Evolutionary conservation across 1,140 invertebrate genomes (phyloP), one percentile per base, ranked within the genome.

Genomic region (Drosophila seguyi): DNA sequence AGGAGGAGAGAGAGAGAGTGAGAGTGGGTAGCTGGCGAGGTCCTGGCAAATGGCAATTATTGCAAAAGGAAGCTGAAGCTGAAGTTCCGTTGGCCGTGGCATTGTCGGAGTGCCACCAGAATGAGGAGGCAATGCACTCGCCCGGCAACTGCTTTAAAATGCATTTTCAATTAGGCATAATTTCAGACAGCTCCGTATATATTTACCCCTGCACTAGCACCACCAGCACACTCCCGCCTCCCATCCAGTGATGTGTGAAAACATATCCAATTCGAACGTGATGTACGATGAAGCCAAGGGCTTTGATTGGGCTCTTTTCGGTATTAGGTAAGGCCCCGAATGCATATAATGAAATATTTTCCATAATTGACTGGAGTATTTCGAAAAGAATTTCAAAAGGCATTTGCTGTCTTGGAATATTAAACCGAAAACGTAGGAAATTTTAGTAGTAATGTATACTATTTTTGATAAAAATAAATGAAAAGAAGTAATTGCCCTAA

Each of bases 101-200:
- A 83, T 76, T 87, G 83, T 39, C 62, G 62, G 56, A 52, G 29
- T 31, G 45, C 16, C 52, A n/a, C 29, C 50, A 29, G n/a, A 31
- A 50, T 36, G 41, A 58, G 45, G 25, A 34, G 47, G 16, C 27
- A 16, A 34, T 27, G 44, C 77, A 79, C 61, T 65, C 71, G 75
- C 67, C 60, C 61, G 75, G 61, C 56, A 84, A 67, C 73, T 79
- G 63, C 75, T 83, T 79, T 86, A 87, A 82, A 86, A 87, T 86
- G 83, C 83, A 86, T 87, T 86, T 86, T 86, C 83, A 87, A 86
- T 86, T 82, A 82, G 83, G 66, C 68, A 86, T 82, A 82, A 82
- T 86, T 86, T 74, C 62, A 81, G 77, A 79, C 65, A 79, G 76
- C 71, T 52, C 14, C 27, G 29, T 48, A 34, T 38, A 27, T 29